Percentiles rank a stretch among this genome's conserved stretches.
phyloP scores from a whole-genome alignment of 2,888 invertebrate species.

The Drosophila falleni region DNA sequence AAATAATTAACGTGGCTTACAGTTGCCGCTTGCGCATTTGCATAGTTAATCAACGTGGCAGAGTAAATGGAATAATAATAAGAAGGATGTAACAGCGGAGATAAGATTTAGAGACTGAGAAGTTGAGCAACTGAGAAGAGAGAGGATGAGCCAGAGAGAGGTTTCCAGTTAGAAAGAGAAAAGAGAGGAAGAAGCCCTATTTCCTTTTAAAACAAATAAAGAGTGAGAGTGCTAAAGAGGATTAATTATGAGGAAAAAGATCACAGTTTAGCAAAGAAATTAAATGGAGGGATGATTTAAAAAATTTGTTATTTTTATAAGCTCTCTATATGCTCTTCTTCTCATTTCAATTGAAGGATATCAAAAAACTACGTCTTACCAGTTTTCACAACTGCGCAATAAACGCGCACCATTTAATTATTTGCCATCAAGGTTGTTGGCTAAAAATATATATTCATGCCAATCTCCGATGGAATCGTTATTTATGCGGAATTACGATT shows the following conservation, averaged over 20 bases:
- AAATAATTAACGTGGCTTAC: constrained; percentile 73
- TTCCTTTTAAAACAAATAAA: background rate
- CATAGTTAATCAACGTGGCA: constrained; percentile 64
- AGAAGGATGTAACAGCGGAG: constrained; percentile 12
- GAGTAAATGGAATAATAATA: constrained; percentile 31
- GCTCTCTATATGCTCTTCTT: background rate
- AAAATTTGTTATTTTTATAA: background rate
- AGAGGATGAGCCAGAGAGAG: background rate
- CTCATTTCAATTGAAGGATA: background rate
- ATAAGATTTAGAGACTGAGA: background rate
- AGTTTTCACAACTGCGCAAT: constrained; percentile 27
- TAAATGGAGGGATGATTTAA: background rate
- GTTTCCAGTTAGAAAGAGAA: background rate
- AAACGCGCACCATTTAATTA: constrained; percentile 36
- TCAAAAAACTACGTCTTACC: constrained; percentile 2
- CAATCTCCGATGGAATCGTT: constrained; percentile 15
- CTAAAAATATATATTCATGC: constrained; percentile 21
- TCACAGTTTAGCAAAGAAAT: background rate
- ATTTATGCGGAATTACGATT: constrained; percentile 24
- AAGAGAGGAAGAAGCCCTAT: background rate
- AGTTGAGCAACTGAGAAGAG: background rate
- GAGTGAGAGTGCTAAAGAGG: background rate
- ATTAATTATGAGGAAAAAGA: background rate
- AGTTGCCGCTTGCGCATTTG: constrained; percentile 55
- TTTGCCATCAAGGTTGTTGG: constrained; percentile 13